phyloP scores from a whole-genome alignment of 2,888 invertebrate species.

The Sphecodes monilicornis region DNA sequence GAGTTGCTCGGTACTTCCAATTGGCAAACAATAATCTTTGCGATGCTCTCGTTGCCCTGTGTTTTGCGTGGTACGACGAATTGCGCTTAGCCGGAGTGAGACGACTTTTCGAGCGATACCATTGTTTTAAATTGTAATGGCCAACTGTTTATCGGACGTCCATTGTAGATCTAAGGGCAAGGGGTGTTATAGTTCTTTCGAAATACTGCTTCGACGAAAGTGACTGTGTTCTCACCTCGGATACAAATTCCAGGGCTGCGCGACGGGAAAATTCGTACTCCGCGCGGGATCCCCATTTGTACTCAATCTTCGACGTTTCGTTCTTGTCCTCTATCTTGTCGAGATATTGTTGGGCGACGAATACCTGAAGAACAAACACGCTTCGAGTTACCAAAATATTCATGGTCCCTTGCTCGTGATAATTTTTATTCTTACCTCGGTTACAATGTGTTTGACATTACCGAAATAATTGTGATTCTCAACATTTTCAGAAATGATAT shows the following conservation, averaged over 20 bases:
- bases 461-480: slow-evolving; percentile 75
- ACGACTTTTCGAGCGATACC: neutral
- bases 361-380: slow-evolving; percentile 80
- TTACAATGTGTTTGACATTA: slow-evolving; percentile 71
- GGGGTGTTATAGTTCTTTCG: neutral
- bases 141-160: slow-evolving; percentile 70
- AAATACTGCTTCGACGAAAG: neutral
- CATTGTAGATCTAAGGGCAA: slow-evolving; percentile 72
- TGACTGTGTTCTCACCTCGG: slow-evolving; percentile 82
- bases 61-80: neutral
- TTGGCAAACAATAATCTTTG: neutral
- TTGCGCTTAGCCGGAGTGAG: neutral
- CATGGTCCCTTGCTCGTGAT: no score
- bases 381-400: neutral
- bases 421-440: slow-evolving; percentile 65
- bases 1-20: neutral
- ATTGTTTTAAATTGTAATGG: slow-evolving; percentile 65
- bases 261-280: slow-evolving; percentile 85
- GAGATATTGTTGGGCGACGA: slow-evolving; percentile 78
- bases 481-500: slow-evolving; percentile 84
- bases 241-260: slow-evolving; percentile 85
- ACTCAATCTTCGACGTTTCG: slow-evolving; percentile 83
- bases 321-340: slow-evolving; percentile 78
- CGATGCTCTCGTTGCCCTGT: neutral
- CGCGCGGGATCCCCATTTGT: slow-evolving; percentile 86